These are phyloP conservation scores for Sylvicola cinctus DNA, from an alignment of 2,888 invertebrate genomes.

Conservation along the genomic window DNA sequence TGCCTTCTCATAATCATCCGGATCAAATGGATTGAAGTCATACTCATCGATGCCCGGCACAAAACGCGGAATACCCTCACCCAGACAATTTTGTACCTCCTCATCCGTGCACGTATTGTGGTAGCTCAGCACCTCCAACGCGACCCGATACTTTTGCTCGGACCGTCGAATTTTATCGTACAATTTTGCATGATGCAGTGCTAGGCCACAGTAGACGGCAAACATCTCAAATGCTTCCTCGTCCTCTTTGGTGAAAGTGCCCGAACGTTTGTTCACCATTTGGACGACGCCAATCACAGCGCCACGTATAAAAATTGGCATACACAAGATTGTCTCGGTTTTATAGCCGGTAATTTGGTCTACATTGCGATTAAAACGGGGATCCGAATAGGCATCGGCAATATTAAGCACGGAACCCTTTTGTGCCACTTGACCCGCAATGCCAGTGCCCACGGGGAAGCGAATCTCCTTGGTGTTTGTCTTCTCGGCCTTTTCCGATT, in stretches of 20 bases:
- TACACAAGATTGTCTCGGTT: constrained; percentile 59
- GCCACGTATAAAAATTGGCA: constrained; percentile 67
- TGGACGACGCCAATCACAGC: constrained; percentile 69
- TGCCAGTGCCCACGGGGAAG: constrained; percentile 56
- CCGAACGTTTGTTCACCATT: constrained; percentile 55
- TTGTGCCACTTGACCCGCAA: constrained; percentile 62
- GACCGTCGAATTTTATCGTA: constrained; percentile 65
- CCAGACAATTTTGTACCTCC: constrained; percentile 30
- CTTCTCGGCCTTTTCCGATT: too few relatives aligned
- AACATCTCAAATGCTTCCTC: constrained; percentile 68
- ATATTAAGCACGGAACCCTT: constrained; percentile 66
- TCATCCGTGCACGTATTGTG: constrained; percentile 60
- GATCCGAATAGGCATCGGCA: constrained; percentile 59
- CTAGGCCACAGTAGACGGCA: constrained; percentile 68
- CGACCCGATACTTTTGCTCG: constrained; percentile 64
- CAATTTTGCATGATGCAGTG: constrained; percentile 64
- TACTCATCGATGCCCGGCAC: constrained; percentile 30
- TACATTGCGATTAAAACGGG: constrained; percentile 49
- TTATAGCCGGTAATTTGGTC: constrained; percentile 46
- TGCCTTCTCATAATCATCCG: constrained; percentile 50
- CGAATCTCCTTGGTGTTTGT: constrained; percentile 33
- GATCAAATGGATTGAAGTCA: constrained; percentile 49
- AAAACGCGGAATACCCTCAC: constrained; percentile 13
- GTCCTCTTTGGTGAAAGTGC: constrained; percentile 40
- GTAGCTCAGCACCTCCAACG: constrained; percentile 64